phyloP scores from a whole-genome alignment of 2,797 vertebrate species.

The Hybognathus amarus region DNA sequence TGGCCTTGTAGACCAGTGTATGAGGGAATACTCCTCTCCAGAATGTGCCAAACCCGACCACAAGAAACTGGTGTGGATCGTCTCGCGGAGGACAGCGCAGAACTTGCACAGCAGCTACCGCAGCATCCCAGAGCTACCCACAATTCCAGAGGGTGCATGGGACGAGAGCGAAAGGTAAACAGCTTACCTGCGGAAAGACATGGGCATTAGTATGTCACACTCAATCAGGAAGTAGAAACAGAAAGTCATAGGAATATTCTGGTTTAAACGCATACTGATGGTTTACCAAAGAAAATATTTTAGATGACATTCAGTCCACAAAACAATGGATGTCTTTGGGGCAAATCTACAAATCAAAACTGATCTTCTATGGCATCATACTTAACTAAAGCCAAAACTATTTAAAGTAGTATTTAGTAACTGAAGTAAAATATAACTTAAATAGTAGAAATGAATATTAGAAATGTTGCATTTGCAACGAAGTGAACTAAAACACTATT shows the following conservation, averaged over 20 bases:
- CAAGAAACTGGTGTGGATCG: conserved; percentile 93
- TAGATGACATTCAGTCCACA: background rate
- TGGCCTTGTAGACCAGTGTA: conserved; percentile 89
- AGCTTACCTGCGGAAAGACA: background rate
- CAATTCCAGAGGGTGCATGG: conserved; percentile 90
- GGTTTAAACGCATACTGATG: background rate
- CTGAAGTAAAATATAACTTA: background rate
- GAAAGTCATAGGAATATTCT: background rate
- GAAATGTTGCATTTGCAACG: background rate
- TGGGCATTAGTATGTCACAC: background rate
- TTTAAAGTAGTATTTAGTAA: background rate
- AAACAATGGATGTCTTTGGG: background rate
- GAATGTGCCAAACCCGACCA: conserved; percentile 96
- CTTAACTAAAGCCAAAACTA: background rate
- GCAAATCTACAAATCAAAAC: background rate
- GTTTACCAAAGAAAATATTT: background rate
- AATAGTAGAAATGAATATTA: background rate
- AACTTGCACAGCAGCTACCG: conserved; percentile 92
- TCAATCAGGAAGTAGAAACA: background rate
- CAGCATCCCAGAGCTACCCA: conserved; percentile 90
- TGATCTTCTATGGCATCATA: background rate
- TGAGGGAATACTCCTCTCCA: conserved; percentile 92
- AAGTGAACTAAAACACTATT: background rate
- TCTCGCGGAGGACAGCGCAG: conserved; percentile 93
- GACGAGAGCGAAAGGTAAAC: conserved; percentile 88